These are phyloP conservation scores for Stenodera caucasica DNA, from an alignment of 2,888 invertebrate genomes.

Conservation along the genomic window DNA sequence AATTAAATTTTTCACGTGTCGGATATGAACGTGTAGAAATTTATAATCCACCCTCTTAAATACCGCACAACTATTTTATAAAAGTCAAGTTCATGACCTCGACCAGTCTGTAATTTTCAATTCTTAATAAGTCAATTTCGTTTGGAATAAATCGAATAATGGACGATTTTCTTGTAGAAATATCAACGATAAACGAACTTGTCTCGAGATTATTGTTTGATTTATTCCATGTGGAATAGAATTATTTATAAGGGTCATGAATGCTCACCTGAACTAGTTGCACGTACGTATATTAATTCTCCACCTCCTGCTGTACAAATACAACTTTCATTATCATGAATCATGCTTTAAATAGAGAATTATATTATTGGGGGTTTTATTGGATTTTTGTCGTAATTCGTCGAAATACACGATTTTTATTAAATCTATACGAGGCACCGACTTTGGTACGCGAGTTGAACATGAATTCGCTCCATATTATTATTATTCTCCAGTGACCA, in stretches of 20 bases:
- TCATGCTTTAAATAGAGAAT: too few species aligned
- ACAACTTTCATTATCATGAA: neutral
- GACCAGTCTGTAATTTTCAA: neutral
- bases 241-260: neutral
- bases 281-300: neutral
- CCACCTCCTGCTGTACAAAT: neutral
- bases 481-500: constrained; percentile 27
- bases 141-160: too few species aligned
- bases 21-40: neutral
- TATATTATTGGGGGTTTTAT: neutral
- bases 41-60: neutral
- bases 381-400: neutral
- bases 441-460: neutral
- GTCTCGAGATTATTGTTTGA: neutral
- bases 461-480: constrained; percentile 6
- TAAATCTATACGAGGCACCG: neutral
- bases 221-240: too few species aligned
- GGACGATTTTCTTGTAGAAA: too few species aligned
- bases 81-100: neutral
- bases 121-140: too few species aligned
- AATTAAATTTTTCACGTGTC: constrained; percentile 3
- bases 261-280: neutral
- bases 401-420: neutral
- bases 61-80: neutral
- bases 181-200: too few species aligned